A percentile compares a stretch with the other conserved stretches of the same genome.
phyloP scores from a whole-genome alignment of 2,797 vertebrate genomes.

The Tamandua tetradactyla region DNA sequence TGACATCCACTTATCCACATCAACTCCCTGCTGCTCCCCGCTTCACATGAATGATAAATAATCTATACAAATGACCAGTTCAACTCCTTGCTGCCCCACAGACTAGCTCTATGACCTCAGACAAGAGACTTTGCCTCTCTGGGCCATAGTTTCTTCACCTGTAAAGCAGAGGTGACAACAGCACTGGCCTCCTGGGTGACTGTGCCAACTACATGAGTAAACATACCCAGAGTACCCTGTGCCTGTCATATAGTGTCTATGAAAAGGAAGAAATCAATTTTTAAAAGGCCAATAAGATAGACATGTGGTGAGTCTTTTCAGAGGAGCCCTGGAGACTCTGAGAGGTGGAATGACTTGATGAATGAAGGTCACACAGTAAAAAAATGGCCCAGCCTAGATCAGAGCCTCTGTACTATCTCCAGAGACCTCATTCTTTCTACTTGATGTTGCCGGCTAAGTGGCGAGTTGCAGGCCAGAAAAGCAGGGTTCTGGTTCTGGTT shows the following conservation, averaged over 20 bases:
- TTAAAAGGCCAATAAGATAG: not conserved
- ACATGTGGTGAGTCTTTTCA: not conserved
- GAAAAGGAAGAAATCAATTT: not conserved
- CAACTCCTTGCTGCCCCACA: not conserved
- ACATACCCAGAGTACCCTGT: not conserved
- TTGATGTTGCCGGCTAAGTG: not conserved
- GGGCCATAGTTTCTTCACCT: not conserved
- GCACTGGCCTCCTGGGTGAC: not conserved
- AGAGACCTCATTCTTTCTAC: not conserved
- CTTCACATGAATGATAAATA: not conserved
- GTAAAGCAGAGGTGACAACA: not conserved
- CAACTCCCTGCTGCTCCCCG: not conserved
- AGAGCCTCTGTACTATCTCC: not conserved
- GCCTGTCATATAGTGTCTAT: not conserved
- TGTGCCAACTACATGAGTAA: not conserved
- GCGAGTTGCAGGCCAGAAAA: not conserved
- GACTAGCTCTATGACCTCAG: not conserved
- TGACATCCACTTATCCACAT: not conserved
- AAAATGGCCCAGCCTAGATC: not conserved
- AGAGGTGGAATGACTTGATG: not conserved
- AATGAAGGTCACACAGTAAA: not conserved
- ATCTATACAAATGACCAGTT: not conserved
- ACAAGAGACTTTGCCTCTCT: not conserved
- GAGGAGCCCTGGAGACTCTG: not conserved
- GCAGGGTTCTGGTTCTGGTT: not conserved